A percentile compares a stretch with the other conserved stretches of the same genome.
These are phyloP conservation scores for Microcaecilia unicolor DNA, from an alignment of 2,797 vertebrate species.

Conservation along the genomic window DNA sequence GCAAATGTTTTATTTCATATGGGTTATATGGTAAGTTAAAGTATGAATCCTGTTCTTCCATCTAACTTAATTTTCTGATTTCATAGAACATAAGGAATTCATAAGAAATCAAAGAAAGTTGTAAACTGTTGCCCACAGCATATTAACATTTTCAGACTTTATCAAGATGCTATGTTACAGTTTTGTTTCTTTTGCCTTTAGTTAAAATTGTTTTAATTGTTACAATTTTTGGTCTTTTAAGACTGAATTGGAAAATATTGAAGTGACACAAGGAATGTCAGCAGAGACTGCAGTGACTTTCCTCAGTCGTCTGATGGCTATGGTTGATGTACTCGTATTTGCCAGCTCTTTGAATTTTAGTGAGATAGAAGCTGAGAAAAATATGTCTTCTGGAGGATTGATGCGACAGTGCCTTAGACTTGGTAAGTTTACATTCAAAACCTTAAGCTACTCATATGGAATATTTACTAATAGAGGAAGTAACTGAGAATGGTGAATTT, in stretches of 20 bases:
- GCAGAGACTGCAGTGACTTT: constrained; percentile 91
- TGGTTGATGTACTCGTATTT: constrained; percentile 95
- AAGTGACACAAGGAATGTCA: constrained; percentile 95
- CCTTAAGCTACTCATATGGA: constrained; percentile 5
- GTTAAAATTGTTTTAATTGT: too few species aligned
- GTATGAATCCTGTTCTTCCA: too few species aligned
- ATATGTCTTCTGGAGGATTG: constrained; percentile 95
- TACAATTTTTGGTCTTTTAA: constrained; percentile 50
- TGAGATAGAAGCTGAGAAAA: constrained; percentile 97
- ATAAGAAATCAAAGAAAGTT: too few species aligned
- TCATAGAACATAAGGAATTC: too few species aligned
- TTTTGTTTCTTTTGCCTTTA: too few species aligned
- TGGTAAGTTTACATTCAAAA: constrained; percentile 53
- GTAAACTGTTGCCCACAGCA: too few species aligned
- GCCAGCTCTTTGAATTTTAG: constrained; percentile 97
- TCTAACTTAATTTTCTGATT: too few species aligned
- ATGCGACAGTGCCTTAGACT: constrained; percentile 94
- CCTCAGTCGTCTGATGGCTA: constrained; percentile 91
- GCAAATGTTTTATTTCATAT: too few species aligned
- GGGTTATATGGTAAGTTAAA: too few species aligned
- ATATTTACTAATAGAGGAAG: constrained; percentile 19
- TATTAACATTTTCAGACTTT: too few species aligned
- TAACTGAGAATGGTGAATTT: background rate
- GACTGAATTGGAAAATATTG: constrained; percentile 89
- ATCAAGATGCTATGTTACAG: too few species aligned